Evolutionary conservation across 2,113 vertebrate species (phyloP).

Genomic region (Connochaetes taurinus): DNA sequence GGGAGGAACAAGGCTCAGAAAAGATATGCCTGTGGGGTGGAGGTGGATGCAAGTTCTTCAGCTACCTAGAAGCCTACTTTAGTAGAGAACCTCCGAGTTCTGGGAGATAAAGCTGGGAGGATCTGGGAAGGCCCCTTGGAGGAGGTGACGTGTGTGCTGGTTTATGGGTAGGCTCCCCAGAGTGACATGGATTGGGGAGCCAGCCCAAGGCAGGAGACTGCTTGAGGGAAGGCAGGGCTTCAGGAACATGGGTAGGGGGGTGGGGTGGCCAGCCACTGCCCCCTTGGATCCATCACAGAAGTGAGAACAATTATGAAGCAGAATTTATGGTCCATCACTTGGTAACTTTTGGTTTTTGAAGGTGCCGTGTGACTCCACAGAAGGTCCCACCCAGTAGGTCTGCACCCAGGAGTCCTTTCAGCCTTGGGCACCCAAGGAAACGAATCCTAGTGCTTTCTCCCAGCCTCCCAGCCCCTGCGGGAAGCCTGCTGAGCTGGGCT

Average conservation of each 20-base stretch:
- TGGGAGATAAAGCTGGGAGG: not conserved
- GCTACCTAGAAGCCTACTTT: not conserved
- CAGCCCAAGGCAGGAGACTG: too few relatives aligned
- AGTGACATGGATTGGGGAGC: not conserved
- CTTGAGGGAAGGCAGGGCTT: not conserved
- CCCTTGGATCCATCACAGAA: not conserved
- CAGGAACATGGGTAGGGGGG: accelerated
- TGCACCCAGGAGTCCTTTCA: not conserved
- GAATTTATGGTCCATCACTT: not conserved
- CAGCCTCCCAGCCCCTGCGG: not conserved
- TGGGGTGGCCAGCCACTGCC: not conserved
- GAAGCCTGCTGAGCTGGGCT: not conserved
- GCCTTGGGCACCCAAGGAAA: not conserved
- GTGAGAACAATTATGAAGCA: not conserved
- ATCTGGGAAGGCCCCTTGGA: not conserved
- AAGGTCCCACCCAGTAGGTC: not conserved
- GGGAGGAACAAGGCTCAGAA: not conserved
- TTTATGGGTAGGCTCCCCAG: not conserved
- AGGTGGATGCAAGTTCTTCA: not conserved
- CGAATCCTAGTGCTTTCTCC: not conserved
- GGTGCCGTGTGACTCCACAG: not conserved
- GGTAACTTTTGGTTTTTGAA: not conserved
- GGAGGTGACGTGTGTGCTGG: not conserved
- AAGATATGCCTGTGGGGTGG: accelerated
- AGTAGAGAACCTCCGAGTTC: not conserved